These are phyloP conservation scores for Beris chalybata DNA, from an alignment of 2,888 invertebrate species.

Conservation along the genomic window DNA sequence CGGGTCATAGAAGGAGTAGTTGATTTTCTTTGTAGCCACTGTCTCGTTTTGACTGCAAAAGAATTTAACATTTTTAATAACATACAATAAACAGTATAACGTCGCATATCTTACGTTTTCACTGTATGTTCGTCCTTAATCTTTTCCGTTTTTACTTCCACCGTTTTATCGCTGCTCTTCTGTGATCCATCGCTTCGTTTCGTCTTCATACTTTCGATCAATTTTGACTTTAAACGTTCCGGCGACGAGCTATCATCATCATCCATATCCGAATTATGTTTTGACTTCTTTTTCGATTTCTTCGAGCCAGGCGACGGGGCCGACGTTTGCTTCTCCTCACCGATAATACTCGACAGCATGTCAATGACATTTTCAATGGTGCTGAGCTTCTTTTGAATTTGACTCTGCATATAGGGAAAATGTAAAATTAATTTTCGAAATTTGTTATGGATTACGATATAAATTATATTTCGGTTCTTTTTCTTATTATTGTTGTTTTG, in stretches of 20 bases:
- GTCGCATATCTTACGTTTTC: conserved; percentile 14
- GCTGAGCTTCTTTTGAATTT: conserved; percentile 58
- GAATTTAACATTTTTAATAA: conserved; percentile 31
- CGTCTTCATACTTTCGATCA: conserved; percentile 54
- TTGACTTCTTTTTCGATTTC: conserved; percentile 40
- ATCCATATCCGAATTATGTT: conserved; percentile 36
- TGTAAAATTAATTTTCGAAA: conserved; percentile 31
- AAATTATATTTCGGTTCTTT: conserved; percentile 35
- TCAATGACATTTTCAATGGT: conserved; percentile 86
- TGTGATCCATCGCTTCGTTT: conserved; percentile 42
- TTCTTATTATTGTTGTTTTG: conserved; percentile 28
- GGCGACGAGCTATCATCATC: conserved; percentile 48
- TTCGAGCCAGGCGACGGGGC: conserved; percentile 36
- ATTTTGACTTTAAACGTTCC: conserved; percentile 53
- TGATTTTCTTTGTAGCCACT: conserved; percentile 59
- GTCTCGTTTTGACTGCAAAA: conserved; percentile 7
- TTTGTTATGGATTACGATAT: conserved; percentile 18
- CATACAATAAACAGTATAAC: not conserved
- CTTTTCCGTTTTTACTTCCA: conserved; percentile 40
- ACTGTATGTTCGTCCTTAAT: conserved; percentile 21
- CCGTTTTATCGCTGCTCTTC: conserved; percentile 4
- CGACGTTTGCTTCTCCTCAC: conserved; percentile 61
- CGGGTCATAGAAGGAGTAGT: conserved; percentile 84
- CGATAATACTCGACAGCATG: conserved; percentile 83
- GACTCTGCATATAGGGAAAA: conserved; percentile 46